phyloP scores from a whole-genome alignment of 2,797 vertebrate genomes.

The Pseudomugil tenellus region DNA sequence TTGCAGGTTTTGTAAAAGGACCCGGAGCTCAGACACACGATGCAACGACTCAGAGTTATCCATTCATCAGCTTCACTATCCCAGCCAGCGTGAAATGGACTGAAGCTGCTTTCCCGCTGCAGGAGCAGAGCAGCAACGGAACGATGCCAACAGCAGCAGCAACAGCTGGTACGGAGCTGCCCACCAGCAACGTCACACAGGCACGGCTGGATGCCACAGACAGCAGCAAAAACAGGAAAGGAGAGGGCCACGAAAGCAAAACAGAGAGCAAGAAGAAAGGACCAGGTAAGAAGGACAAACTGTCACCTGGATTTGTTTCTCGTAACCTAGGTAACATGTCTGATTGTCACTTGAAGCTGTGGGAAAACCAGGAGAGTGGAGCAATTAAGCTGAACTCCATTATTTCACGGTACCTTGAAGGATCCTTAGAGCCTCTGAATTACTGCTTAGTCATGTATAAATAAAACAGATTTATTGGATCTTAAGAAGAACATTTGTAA shows the following conservation, averaged over 20 bases:
- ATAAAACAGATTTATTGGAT: neutral
- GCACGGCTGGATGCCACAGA: slow-evolving; percentile 18
- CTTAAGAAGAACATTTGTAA: neutral
- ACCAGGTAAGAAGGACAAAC: slow-evolving; percentile 50
- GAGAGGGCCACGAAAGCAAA: slow-evolving; percentile 21
- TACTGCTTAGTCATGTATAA: neutral
- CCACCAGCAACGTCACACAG: slow-evolving; percentile 15
- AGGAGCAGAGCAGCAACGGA: slow-evolving; percentile 17
- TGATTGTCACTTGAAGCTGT: neutral
- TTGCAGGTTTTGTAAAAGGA: slow-evolving; percentile 31
- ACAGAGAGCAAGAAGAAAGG: slow-evolving; percentile 19
- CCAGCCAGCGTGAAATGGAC: slow-evolving; percentile 12
- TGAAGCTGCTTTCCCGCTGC: slow-evolving; percentile 24
- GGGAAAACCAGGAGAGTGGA: neutral
- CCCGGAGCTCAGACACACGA: slow-evolving; percentile 16
- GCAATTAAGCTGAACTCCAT: neutral
- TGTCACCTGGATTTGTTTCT: neutral
- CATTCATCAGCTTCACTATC: slow-evolving; percentile 18
- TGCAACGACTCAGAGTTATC: slow-evolving; percentile 14
- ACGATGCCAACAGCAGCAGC: slow-evolving; percentile 33
- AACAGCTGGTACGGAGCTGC: slow-evolving; percentile 15
- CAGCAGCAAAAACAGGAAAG: slow-evolving; percentile 9
- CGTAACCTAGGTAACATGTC: neutral
- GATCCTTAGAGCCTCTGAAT: neutral
- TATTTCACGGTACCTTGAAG: slow-evolving; percentile 24